phyloP scores from a whole-genome alignment of 2,113 vertebrate genomes.

The Labeo catla region DNA sequence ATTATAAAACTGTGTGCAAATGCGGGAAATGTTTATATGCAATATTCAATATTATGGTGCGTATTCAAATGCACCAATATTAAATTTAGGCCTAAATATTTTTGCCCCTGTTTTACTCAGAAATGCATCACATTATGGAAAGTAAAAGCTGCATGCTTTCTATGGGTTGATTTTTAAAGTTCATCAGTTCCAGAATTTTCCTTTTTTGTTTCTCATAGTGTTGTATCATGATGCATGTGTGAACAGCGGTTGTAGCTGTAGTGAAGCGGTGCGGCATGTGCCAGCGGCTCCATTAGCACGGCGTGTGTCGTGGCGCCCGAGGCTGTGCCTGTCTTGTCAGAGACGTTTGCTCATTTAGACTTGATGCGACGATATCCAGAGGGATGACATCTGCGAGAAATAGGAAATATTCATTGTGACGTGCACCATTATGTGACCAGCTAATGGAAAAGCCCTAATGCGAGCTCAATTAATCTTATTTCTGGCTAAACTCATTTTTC shows the following conservation, averaged over 20 bases:
- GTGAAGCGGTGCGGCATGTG: no score
- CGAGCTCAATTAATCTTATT: not conserved
- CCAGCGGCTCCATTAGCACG: not conserved
- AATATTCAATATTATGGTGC: no score
- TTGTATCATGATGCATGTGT: no score
- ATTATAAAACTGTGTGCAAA: no score
- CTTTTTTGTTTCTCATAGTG: not conserved
- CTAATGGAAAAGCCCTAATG: constrained; percentile 24
- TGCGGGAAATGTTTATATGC: no score
- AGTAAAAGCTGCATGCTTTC: not conserved
- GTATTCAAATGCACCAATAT: no score
- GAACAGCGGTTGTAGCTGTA: no score
- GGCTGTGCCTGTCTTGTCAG: constrained; percentile 20
- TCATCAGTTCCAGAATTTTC: not conserved
- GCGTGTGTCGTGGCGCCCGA: not conserved
- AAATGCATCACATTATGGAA: not conserved
- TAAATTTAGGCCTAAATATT: no score
- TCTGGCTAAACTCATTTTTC: not conserved
- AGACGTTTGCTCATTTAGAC: not conserved
- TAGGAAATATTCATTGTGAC: not conserved
- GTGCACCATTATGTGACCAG: not conserved
- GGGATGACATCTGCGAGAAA: not conserved
- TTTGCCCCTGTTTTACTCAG: not conserved
- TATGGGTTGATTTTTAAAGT: not conserved
- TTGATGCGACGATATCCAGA: not conserved